Evolutionary conservation across 1,140 invertebrate species (phyloP), one percentile per base, ranked within the genome.

Genomic region (Pseudomyrmex flavicornis): DNA sequence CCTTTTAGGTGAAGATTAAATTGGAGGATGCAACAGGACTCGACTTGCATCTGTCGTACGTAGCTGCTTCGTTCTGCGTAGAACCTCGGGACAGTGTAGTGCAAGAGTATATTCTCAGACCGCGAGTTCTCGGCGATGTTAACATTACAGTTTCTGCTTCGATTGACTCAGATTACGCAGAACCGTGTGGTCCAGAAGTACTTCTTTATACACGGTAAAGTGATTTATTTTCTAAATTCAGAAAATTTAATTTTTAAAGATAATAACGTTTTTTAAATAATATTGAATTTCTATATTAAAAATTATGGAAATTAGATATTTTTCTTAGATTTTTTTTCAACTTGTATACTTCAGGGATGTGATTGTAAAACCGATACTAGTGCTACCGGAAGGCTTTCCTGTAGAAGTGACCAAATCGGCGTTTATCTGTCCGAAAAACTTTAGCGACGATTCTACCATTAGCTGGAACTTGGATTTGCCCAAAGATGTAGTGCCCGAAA

Each of bases 321-420:
- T 35, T 48, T 52, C 50, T 15, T 22, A 9, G 82, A 46, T 70
- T 54, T 10, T 68, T 52, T 48, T 48, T 10, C 52, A 66, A 50
- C 52, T 22, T 20, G 10, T 59, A 65, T 12, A 26, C 3, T 66
- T 56, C 75, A 96, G 95, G 72, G 96, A 96, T 83, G 93, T 94
- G 56, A 94, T 96, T 3, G 90, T 95, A 2, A 96, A 96, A 70
- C 92, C 95, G 44, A 93, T 96, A 10, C 86, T 95, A 3, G 95
- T 97, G 0, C 94, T 95, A 58, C 95, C 96, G 2, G 96, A 97
- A 92, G 96, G 96, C 1, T 95, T 96, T 12, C 95, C 95, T 0
- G 90, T 95, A 0, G 95, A 96, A 75, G 93, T 95, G 54, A 94
- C 95, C 2, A 94, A 94, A 26, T 96, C 96, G 0, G 94, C 95